phyloP scores from a whole-genome alignment of 2,113 vertebrate genomes.

The Tiliqua scincoides region DNA sequence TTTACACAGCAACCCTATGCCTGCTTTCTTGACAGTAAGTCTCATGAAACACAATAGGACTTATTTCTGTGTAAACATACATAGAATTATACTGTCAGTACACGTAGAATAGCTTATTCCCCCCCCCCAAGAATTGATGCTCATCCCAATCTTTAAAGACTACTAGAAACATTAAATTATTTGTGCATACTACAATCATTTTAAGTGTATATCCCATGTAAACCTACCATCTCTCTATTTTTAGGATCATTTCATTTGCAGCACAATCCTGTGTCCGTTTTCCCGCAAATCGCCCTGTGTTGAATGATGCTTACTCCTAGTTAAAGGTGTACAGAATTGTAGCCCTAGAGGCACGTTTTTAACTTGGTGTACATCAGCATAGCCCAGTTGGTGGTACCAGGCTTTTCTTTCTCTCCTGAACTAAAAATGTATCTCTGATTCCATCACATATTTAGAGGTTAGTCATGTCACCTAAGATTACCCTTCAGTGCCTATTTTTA shows the following conservation, averaged over 20 bases:
- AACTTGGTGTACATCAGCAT: not conserved
- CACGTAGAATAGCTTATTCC: no score
- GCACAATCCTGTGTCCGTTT: not conserved
- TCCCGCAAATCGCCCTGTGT: not conserved
- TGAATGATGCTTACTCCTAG: not conserved
- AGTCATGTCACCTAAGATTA: conserved; percentile 28
- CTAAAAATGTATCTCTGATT: not conserved
- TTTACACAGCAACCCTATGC: no score
- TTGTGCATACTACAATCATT: not conserved
- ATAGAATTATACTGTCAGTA: no score
- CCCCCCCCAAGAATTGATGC: not conserved
- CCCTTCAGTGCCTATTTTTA: conserved; percentile 17
- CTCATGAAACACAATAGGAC: no score
- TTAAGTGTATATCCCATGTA: not conserved
- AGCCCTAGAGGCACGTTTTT: not conserved
- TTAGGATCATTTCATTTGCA: not conserved
- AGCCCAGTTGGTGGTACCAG: not conserved
- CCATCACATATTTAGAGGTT: conserved; percentile 38
- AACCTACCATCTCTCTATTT: not conserved
- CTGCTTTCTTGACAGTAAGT: no score
- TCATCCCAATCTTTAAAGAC: not conserved
- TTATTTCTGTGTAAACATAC: no score
- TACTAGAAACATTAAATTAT: not conserved
- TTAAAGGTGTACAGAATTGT: not conserved
- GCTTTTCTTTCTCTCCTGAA: no score